Conservation (phyloP, 2,113 vertebrate species). For the Coturnix japonica region DNA sequence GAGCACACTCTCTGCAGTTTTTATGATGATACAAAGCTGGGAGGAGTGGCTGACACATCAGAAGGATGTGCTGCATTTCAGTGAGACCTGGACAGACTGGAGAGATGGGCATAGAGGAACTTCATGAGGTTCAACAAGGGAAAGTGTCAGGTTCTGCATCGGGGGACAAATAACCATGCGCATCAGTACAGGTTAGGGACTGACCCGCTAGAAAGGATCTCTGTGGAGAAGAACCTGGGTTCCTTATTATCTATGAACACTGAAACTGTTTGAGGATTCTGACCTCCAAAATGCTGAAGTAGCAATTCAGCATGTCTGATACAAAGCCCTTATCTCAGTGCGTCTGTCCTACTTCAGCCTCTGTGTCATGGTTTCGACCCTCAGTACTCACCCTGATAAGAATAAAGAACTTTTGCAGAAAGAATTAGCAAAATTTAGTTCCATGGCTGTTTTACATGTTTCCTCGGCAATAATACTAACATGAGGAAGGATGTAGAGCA, state of each 20-base stretch:
- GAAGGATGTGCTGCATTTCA: neutral
- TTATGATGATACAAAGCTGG: neutral
- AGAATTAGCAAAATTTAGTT: neutral
- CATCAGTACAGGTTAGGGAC: neutral
- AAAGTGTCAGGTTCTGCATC: neutral
- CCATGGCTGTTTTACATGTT: neutral
- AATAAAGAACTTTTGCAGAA: neutral
- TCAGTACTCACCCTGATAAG: neutral
- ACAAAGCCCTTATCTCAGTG: neutral
- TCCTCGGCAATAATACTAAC: neutral
- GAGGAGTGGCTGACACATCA: neutral
- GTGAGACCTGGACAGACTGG: neutral
- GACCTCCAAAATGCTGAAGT: neutral
- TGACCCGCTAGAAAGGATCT: neutral
- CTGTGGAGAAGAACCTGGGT: neutral
- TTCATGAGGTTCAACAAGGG: neutral
- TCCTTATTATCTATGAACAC: neutral
- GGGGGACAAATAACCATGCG: neutral
- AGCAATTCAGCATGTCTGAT: neutral
- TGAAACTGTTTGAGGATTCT: neutral
- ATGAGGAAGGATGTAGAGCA: neutral
- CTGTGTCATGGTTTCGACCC: neutral
- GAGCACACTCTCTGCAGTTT: neutral
- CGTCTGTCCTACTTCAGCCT: neutral
- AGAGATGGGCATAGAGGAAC: neutral